phyloP scores from a whole-genome alignment of 2,113 vertebrate species.

The Heterotilapia buettikoferi region DNA sequence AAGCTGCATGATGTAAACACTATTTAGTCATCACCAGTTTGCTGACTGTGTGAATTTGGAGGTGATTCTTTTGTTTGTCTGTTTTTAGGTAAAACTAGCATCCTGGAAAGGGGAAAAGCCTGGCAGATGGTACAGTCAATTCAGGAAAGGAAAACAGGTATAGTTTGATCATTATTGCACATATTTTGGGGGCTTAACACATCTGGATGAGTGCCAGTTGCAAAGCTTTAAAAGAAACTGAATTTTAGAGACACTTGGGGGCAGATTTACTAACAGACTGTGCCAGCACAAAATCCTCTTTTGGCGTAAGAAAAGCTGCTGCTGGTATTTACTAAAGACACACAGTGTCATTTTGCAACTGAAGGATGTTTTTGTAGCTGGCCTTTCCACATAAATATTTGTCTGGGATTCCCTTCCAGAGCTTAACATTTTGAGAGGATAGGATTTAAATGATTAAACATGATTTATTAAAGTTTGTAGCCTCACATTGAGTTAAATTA shows the following conservation, averaged over 20 bases:
- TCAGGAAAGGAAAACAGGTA: slow-evolving; percentile 93
- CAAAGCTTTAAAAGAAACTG: neutral
- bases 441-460: neutral
- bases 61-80: slow-evolving; percentile 27
- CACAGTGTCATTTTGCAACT: neutral
- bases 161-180: slow-evolving; percentile 31
- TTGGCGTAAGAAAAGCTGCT: neutral
- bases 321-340: neutral
- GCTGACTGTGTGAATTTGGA: neutral
- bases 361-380: neutral
- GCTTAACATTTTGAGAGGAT: neutral
- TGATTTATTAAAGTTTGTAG: neutral
- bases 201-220: neutral
- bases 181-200: neutral
- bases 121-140: slow-evolving; percentile 92
- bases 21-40: neutral
- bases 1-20: neutral
- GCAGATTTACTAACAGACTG: neutral
- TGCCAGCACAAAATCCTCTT: neutral
- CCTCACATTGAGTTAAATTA: neutral
- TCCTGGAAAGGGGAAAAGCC: slow-evolving; percentile 93
- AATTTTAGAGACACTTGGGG: neutral
- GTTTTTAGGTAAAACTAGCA: slow-evolving; percentile 87
- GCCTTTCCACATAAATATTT: neutral
- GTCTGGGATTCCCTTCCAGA: neutral